phyloP scores from a whole-genome alignment of 2,888 invertebrate genomes.

The Neelides folsomi region DNA sequence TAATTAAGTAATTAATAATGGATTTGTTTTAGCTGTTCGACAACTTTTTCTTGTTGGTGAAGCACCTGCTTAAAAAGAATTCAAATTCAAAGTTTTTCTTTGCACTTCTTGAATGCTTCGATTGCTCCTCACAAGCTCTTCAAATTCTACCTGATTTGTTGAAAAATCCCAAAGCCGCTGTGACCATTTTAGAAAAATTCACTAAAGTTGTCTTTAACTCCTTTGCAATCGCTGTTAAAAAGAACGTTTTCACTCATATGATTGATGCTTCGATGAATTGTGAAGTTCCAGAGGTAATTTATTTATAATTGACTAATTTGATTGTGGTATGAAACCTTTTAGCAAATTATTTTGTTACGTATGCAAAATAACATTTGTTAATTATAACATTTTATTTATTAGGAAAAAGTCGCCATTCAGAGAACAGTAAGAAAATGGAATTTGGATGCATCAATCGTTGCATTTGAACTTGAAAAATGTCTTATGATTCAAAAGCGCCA shows the following conservation, averaged over 20 bases:
- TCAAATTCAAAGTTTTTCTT: conserved; percentile 17
- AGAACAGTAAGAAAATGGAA: conserved; percentile 32
- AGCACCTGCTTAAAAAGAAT: conserved; percentile 13
- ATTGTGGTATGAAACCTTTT: no score
- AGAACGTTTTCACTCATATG: conserved; percentile 19
- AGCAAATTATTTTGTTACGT: no score
- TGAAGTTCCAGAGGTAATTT: conserved; percentile 26
- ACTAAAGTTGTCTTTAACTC: conserved; percentile 13
- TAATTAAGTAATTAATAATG: neutral
- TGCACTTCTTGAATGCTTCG: conserved; percentile 22
- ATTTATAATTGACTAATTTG: neutral
- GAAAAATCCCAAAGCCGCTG: conserved; percentile 12
- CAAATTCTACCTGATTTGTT: conserved; percentile 17
- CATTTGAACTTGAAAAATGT: conserved; percentile 26
- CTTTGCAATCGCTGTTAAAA: conserved; percentile 10
- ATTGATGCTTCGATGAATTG: conserved; percentile 21
- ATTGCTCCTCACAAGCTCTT: conserved; percentile 15
- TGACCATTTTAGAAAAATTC: conserved; percentile 19
- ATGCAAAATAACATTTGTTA: no score
- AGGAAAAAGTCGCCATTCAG: conserved; percentile 30
- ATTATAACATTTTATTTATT: conserved; percentile 5
- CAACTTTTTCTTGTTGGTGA: conserved; percentile 15
- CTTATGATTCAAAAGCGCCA: conserved; percentile 17
- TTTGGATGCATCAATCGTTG: conserved; percentile 49
- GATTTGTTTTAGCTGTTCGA: conserved; percentile 16